phyloP scores from a whole-genome alignment of 2,797 vertebrate genomes.

The Smutsia gigantea region DNA sequence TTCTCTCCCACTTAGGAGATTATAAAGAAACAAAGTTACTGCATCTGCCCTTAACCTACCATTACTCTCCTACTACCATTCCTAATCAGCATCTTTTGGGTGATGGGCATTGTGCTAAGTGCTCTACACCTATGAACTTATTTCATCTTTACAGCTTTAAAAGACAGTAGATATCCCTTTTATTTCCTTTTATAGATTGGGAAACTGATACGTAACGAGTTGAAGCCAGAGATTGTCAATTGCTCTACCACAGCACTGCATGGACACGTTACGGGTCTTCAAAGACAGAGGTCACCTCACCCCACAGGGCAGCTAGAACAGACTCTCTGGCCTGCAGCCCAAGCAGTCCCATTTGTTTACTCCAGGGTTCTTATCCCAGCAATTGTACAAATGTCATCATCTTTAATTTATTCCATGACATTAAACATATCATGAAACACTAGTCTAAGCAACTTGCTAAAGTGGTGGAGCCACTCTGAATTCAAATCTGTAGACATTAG shows the following conservation, averaged over 20 bases:
- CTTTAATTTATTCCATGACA: background rate
- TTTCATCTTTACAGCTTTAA: background rate
- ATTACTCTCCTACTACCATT: background rate
- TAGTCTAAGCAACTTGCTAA: background rate
- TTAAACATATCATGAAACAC: background rate
- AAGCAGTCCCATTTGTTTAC: background rate
- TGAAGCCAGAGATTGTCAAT: background rate
- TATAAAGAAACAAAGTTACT: background rate
- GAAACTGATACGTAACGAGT: background rate
- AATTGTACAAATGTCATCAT: background rate
- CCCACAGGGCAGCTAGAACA: background rate
- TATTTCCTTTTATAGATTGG: conserved; percentile 19
- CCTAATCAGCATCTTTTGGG: background rate
- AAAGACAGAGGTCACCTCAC: background rate
- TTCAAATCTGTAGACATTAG: conserved; percentile 9
- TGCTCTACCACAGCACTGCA: background rate
- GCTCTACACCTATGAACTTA: background rate
- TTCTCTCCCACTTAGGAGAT: background rate
- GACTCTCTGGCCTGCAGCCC: background rate
- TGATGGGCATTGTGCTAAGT: background rate
- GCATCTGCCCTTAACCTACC: background rate
- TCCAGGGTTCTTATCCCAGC: background rate
- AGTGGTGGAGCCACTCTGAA: background rate
- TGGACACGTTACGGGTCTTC: background rate
- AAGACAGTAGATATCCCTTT: background rate